These are phyloP conservation scores for Elephantulus edwardii DNA, from an alignment of 2,113 vertebrate species.

Conservation along the genomic window DNA sequence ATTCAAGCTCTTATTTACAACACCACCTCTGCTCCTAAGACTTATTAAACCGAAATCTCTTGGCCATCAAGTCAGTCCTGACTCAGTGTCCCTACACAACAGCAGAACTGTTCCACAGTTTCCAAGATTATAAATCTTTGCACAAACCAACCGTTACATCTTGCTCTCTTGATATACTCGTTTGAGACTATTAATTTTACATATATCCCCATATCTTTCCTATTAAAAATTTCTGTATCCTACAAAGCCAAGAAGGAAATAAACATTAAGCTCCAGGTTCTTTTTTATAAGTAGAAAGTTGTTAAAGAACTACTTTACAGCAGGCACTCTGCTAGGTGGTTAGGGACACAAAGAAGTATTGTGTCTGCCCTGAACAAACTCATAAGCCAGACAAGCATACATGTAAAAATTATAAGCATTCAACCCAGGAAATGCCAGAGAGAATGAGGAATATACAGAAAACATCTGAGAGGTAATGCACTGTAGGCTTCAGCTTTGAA, in stretches of 20 bases:
- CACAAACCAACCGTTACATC: not conserved
- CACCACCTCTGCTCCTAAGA: no score
- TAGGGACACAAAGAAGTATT: not conserved
- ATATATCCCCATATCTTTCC: not conserved
- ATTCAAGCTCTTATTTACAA: no score
- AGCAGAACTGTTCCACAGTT: no score
- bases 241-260: conserved; percentile 5
- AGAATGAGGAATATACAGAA: not conserved
- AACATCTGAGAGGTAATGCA: not conserved
- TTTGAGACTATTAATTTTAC: not conserved
- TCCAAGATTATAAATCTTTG: not conserved
- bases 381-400: not conserved
- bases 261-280: not conserved
- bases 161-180: not conserved
- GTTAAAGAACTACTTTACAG: not conserved
- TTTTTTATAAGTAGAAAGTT: not conserved
- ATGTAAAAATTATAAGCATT: not conserved
- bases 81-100: no score
- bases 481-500: not conserved
- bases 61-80: no score
- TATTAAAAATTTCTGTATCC: conserved; percentile 26
- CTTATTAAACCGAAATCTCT: no score
- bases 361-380: not conserved
- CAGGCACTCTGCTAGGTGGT: not conserved
- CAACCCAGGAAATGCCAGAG: not conserved